Percentiles rank a stretch among this genome's conserved stretches.
Evolutionary conservation across 2,888 invertebrate genomes (phyloP).

Genomic region (Drosophila mulleri): DNA sequence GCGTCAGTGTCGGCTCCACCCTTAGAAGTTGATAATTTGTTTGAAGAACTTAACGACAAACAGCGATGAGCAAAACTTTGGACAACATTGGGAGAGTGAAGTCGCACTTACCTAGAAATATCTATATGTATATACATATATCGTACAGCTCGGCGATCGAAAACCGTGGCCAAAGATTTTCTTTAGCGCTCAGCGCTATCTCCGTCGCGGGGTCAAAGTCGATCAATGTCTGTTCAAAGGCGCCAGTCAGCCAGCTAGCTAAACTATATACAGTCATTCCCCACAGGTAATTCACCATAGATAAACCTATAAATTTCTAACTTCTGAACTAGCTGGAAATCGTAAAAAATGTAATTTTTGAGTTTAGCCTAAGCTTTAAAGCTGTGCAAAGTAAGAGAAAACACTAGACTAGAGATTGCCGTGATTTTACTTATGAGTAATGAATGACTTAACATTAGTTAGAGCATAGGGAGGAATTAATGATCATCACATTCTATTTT

Average conservation of each 20-base stretch:
- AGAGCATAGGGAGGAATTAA: too few relatives aligned
- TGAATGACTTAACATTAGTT: too few relatives aligned
- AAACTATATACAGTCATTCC: conserved; percentile 20
- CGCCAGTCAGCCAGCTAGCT: conserved; percentile 25
- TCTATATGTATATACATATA: not conserved
- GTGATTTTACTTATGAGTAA: too few relatives aligned
- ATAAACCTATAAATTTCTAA: conserved; percentile 11
- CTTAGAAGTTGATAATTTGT: conserved; percentile 53
- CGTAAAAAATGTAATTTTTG: conserved; percentile 1
- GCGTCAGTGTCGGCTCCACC: conserved; percentile 37
- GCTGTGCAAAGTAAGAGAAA: not conserved
- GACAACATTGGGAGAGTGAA: conserved; percentile 26
- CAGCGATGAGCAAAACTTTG: conserved; percentile 40
- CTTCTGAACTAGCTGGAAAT: conserved; percentile 5
- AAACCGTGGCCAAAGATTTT: conserved; percentile 39
- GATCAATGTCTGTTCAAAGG: conserved; percentile 28
- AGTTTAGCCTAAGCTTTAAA: not conserved
- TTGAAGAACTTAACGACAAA: conserved; percentile 30
- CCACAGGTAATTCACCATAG: conserved; percentile 2
- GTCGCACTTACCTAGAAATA: conserved; percentile 48
- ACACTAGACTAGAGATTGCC: not conserved
- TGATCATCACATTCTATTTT: too few relatives aligned
- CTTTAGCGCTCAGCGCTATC: conserved; percentile 16
- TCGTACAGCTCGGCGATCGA: not conserved
- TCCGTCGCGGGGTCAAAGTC: conserved; percentile 22